Evolutionary conservation across 2,113 vertebrate species (phyloP).

Genomic region (Todiramphus chloris): DNA sequence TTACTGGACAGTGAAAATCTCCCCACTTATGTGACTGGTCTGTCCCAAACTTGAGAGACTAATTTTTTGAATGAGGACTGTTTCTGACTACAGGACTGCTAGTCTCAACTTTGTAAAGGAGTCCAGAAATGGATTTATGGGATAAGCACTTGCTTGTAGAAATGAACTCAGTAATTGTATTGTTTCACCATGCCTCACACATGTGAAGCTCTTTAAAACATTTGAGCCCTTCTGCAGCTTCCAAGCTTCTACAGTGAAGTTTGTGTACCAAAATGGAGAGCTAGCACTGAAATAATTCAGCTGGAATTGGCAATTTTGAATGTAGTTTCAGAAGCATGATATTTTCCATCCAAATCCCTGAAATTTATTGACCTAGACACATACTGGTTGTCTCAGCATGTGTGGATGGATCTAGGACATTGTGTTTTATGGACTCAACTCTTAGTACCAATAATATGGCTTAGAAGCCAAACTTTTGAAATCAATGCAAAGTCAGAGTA

Average conservation of each 20-base stretch:
- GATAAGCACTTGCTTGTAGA: background rate
- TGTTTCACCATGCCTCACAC: background rate
- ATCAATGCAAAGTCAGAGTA: background rate
- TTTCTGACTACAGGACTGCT: background rate
- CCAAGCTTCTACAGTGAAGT: background rate
- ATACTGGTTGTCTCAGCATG: background rate
- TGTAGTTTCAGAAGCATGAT: fast-evolving
- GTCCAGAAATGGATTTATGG: background rate
- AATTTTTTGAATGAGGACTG: background rate
- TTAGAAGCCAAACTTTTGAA: background rate
- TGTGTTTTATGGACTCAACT: background rate
- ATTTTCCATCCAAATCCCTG: background rate
- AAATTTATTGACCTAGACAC: background rate
- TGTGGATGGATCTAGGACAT: background rate
- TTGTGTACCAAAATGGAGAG: background rate
- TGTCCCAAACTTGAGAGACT: background rate
- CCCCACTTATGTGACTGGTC: background rate
- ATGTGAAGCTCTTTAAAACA: background rate
- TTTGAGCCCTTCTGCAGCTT: background rate
- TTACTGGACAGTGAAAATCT: background rate
- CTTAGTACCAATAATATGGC: background rate
- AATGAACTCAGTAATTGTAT: background rate
- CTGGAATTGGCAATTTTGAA: background rate
- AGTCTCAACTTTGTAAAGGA: background rate
- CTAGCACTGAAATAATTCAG: background rate